These are phyloP conservation scores for Magallana angulata DNA, from an alignment of 1,140 invertebrate genomes.

Conservation along the genomic window DNA sequence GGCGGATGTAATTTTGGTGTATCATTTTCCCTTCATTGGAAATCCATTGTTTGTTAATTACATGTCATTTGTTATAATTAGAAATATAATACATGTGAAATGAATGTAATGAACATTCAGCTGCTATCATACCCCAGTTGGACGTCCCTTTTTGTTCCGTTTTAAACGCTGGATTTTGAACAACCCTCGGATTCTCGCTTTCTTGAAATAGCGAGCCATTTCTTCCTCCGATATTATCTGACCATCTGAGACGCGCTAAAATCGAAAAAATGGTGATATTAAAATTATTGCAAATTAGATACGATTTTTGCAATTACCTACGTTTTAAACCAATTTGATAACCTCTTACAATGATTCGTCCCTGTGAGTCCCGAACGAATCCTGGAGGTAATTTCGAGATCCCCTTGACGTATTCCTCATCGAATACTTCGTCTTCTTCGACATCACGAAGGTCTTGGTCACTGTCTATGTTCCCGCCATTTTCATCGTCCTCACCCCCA, in stretches of 20 bases:
- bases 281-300: not conserved
- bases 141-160: slow-evolving; percentile 49
- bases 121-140: slow-evolving; percentile 40
- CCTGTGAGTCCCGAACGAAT: slow-evolving; percentile 41
- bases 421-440: slow-evolving; percentile 51
- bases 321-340: no score
- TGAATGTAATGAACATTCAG: no score
- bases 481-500: not conserved
- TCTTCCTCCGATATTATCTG: slow-evolving; percentile 39
- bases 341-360: slow-evolving; percentile 33
- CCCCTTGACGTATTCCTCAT: slow-evolving; percentile 41
- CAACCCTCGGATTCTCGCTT: slow-evolving; percentile 35
- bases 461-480: slow-evolving; percentile 46
- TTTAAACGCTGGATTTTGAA: slow-evolving; percentile 44
- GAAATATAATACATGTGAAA: no score
- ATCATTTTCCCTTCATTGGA: not conserved
- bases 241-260: slow-evolving; percentile 33
- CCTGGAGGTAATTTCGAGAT: slow-evolving; percentile 22
- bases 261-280: not conserved
- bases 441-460: slow-evolving; percentile 43
- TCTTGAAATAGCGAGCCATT: slow-evolving; percentile 34
- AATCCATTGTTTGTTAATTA: no score
- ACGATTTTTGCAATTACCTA: not conserved
- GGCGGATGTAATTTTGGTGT: not conserved
- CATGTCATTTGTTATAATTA: no score